Base-by-base conservation (phyloP, 1,140 invertebrate species). In the Drosophila watanabei region DNA sequence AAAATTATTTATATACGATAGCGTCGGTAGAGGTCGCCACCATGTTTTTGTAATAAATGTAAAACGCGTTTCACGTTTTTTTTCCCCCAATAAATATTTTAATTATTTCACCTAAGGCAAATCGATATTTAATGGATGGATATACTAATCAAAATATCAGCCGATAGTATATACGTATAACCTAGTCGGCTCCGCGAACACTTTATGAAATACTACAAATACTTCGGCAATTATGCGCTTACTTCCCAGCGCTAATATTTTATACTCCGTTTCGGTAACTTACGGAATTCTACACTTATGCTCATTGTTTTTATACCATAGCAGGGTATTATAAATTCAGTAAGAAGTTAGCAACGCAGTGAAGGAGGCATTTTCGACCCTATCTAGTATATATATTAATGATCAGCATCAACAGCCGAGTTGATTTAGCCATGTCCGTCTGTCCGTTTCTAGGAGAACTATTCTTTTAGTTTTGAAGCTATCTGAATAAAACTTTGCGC, bases 191-290 rank as follows among this genome's bases (percentile, higher is more conserved):
- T 54, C 43, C 13, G 11, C 3, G 0, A 20, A 20, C 13, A 13
- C 18, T 20, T 20, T 20, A 13, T 20, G 43, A 33, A 48, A 20
- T 32, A 20, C 39, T 18, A 13, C 13, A n/a, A 32, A 37, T 62
- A 18, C 46, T 41, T 48, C 5, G 2, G 30, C 24, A 57, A 48
- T 68, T 69, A 39, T 16, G 24, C 14, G 24, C 11, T 35, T 18
- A 5, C 18, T 54, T 68, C 13, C 41, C 6, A 10, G 7, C 14
- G 10, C 20, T 33, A 65, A 51, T 59, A 69, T 59, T 30, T n/a
- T 45, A 24, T 52, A 71, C 45, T 70, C 51, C 9, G 32, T 16
- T 37, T 52, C 46, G n/a, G 58, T 71, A 65, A 73, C 20, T 73
- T 46, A 71, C 30, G 7, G 51, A 30, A 39, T 51, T 51, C 54